Evolutionary conservation across 2,113 vertebrate genomes (phyloP).

Genomic region (Neodon shergylaensis): DNA sequence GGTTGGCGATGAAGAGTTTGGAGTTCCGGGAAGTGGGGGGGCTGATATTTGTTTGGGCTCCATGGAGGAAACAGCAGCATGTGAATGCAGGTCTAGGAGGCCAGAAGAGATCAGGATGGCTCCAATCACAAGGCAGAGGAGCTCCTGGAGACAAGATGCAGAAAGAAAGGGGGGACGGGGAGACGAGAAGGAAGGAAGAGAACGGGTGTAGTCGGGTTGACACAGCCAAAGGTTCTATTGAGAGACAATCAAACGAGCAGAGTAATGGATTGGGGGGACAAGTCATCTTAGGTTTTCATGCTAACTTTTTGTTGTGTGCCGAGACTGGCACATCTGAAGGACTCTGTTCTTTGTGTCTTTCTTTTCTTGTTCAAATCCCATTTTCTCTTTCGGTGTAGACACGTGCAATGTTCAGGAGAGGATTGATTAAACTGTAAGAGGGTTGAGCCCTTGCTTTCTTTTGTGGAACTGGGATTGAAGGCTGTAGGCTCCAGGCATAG

Average conservation of each 20-base stretch:
- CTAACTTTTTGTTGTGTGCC: no score
- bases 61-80: not conserved
- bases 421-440: not conserved
- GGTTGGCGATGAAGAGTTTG: not conserved
- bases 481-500: not conserved
- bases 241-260: not conserved
- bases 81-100: not conserved
- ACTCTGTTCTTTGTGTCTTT: not conserved
- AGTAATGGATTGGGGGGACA: rapidly evolving
- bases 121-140: not conserved
- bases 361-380: not conserved
- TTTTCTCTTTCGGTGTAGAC: not conserved
- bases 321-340: not conserved
- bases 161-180: not conserved
- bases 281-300: no score
- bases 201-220: not conserved
- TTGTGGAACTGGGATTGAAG: not conserved
- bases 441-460: not conserved
- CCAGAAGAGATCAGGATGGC: not conserved
- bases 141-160: not conserved
- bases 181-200: not conserved
- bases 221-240: not conserved
- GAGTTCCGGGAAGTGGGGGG: no score
- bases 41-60: not conserved
- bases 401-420: not conserved